phyloP scores from a whole-genome alignment of 1,140 invertebrate species.

The Nixonia krombeini region DNA sequence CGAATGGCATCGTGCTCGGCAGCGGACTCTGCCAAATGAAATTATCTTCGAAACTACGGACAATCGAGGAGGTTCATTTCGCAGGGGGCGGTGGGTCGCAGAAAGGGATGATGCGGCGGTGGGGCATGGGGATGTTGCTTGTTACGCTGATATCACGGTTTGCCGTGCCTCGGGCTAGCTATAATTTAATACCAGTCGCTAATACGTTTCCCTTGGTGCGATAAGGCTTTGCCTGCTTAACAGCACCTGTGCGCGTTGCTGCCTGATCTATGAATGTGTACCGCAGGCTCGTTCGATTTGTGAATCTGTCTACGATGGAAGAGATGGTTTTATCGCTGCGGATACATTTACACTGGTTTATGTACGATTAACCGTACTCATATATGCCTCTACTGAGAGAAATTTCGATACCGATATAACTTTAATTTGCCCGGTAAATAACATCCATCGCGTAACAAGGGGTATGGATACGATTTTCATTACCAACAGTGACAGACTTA shows the following conservation, averaged over 20 bases:
- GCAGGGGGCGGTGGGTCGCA: conserved; percentile 32
- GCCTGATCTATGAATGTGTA: conserved; percentile 8
- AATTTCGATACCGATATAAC: no score
- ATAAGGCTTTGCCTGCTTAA: conserved; percentile 55
- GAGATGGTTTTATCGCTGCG: no score
- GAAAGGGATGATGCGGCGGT: conserved; percentile 43
- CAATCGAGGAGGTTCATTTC: conserved; percentile 61
- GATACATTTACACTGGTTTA: no score
- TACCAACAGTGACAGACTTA: no score
- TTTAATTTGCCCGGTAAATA: no score
- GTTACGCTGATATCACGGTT: conserved; percentile 58
- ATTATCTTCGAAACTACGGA: conserved; percentile 60
- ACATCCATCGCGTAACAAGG: no score
- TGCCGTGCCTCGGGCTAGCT: conserved; percentile 44
- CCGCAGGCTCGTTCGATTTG: conserved; percentile 7
- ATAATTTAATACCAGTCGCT: conserved; percentile 65
- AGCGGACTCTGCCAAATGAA: conserved; percentile 66
- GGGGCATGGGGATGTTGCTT: conserved; percentile 47
- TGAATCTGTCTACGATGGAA: conserved; percentile 20
- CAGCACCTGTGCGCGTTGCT: conserved; percentile 41
- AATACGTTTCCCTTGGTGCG: conserved; percentile 56
- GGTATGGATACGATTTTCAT: no score
- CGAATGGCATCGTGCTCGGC: conserved; percentile 43
- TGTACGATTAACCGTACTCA: no score
- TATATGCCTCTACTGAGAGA: no score